Evolutionary conservation across 2,888 invertebrate genomes (phyloP).

Genomic region (Drosophila siamana): DNA sequence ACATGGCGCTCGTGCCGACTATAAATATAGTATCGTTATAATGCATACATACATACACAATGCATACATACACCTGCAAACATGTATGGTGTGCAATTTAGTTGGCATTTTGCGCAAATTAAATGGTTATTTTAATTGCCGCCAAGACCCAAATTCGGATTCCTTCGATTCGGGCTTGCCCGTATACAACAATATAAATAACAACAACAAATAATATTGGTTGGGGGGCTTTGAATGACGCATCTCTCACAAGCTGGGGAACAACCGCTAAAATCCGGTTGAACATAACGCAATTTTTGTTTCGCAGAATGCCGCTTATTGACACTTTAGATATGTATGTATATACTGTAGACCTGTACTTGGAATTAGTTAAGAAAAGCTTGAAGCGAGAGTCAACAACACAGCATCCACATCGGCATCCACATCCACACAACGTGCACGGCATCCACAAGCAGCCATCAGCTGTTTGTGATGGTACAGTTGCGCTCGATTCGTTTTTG

Average conservation of each 20-base stretch:
- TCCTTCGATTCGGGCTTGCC: slow-evolving; percentile 11
- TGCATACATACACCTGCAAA: not conserved
- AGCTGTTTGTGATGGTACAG: slow-evolving; percentile 58
- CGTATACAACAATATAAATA: slow-evolving; percentile 5
- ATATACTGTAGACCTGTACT: slow-evolving; percentile 12
- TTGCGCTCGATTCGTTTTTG: slow-evolving; percentile 42
- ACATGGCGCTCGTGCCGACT: slow-evolving; percentile 52
- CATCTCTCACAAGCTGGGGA: slow-evolving; percentile 31
- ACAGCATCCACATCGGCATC: too few relatives aligned
- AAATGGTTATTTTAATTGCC: slow-evolving; percentile 39
- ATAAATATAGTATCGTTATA: slow-evolving; percentile 22
- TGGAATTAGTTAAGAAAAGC: slow-evolving; percentile 25
- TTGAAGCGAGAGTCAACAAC: slow-evolving; percentile 16
- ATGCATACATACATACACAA: not conserved
- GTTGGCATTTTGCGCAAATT: slow-evolving; percentile 17
- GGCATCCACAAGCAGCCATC: slow-evolving; percentile 18
- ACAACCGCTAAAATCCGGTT: too few relatives aligned
- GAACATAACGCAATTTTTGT: slow-evolving; percentile 35
- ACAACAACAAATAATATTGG: slow-evolving; percentile 10
- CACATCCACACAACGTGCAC: not conserved
- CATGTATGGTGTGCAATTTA: slow-evolving; percentile 14
- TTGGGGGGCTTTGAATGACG: slow-evolving; percentile 40
- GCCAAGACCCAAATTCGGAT: slow-evolving; percentile 27
- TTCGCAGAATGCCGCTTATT: slow-evolving; percentile 54
- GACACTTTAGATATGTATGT: slow-evolving; percentile 12